A percentile compares a stretch with the other conserved stretches of the same genome.
These are phyloP conservation scores for Linepithema humile DNA, from an alignment of 1,140 invertebrate species.

Conservation along the genomic window DNA sequence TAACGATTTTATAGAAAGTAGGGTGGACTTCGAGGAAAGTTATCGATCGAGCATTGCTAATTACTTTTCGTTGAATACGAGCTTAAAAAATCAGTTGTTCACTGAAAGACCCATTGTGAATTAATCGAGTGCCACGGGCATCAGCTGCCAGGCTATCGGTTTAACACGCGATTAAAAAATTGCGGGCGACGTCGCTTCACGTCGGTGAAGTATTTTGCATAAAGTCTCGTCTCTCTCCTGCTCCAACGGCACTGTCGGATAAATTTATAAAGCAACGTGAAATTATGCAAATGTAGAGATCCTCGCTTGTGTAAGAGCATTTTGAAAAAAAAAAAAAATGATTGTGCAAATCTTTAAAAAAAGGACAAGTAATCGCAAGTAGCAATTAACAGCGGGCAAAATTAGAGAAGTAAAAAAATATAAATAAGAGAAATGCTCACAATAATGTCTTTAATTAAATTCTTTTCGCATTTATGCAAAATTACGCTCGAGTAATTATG, in stretches of 20 bases:
- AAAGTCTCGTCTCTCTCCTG: neutral
- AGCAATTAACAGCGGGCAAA: neutral
- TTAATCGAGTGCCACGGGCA: slow-evolving; percentile 16
- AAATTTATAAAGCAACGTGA: slow-evolving; percentile 37
- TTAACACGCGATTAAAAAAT: slow-evolving; percentile 46
- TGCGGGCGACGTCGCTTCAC: slow-evolving; percentile 7
- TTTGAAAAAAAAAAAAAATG: neutral
- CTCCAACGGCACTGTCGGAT: neutral
- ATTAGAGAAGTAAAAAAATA: neutral
- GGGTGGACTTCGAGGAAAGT: neutral
- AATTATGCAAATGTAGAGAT: slow-evolving; percentile 25
- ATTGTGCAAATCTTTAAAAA: neutral
- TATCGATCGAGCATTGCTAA: neutral
- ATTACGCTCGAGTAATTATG: neutral
- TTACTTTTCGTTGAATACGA: neutral
- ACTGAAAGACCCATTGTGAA: neutral
- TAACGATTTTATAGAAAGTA: neutral
- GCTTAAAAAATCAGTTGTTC: neutral
- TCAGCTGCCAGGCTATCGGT: slow-evolving; percentile 27
- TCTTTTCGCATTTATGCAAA: neutral
- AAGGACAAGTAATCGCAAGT: neutral
- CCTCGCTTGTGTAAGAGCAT: neutral
- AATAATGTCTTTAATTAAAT: neutral
- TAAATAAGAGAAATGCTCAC: neutral
- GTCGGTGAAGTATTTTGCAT: slow-evolving; percentile 27